phyloP scores from a whole-genome alignment of 2,797 vertebrate genomes.

The Gallinago solitaria region DNA sequence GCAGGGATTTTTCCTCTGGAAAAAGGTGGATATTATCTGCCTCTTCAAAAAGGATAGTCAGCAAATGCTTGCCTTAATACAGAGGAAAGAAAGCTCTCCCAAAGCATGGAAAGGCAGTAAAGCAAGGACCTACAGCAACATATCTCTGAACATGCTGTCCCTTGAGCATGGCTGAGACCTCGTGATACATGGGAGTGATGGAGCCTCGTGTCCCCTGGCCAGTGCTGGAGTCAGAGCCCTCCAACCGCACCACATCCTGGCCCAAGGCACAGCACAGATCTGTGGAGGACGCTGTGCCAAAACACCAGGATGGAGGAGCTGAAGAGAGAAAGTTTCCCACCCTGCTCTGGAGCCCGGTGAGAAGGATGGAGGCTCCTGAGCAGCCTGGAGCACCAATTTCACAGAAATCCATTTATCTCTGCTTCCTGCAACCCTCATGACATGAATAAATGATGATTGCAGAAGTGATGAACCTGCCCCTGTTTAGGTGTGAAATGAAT shows the following conservation, averaged over 20 bases:
- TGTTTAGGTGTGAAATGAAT: conserved; percentile 74
- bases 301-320: background rate
- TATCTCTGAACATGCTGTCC: background rate
- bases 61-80: background rate
- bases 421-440: conserved; percentile 54
- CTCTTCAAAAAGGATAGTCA: background rate
- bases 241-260: accelerated
- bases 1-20: background rate
- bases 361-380: conserved; percentile 40
- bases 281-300: background rate
- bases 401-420: conserved; percentile 68
- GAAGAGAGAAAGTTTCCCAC: background rate
- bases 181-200: accelerated
- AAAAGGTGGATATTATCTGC: background rate
- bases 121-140: background rate
- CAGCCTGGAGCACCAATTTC: conserved; percentile 56
- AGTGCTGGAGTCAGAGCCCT: background rate
- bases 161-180: background rate
- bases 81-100: background rate
- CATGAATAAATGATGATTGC: conserved; percentile 73
- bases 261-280: background rate
- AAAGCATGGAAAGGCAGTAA: background rate
- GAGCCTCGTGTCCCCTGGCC: background rate
- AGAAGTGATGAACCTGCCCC: conserved; percentile 71
- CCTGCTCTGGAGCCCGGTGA: background rate